Evolutionary conservation across 2,797 vertebrate species (phyloP).

Genomic region (Cephalopachus bancanus): DNA sequence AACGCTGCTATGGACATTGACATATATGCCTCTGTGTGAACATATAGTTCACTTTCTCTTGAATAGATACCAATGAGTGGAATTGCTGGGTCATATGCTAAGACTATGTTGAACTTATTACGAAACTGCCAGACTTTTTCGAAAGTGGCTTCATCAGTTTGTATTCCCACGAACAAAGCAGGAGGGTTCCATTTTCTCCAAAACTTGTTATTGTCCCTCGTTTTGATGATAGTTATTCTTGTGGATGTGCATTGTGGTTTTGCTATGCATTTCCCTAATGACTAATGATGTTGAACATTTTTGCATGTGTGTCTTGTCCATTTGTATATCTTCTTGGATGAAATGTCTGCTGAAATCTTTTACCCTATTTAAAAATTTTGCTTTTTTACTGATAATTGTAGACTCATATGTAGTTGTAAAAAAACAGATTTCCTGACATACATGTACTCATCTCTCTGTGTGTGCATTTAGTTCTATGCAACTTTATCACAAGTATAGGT

Average conservation of each 20-base stretch:
- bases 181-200: neutral
- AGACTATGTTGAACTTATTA: conserved; percentile 14
- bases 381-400: neutral
- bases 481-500: neutral
- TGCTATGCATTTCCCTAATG: conserved; percentile 16
- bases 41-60: conserved; percentile 37
- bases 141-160: neutral
- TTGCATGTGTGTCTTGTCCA: neutral
- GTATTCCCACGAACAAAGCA: neutral
- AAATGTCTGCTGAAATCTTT: conserved; percentile 7
- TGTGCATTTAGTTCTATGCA: neutral
- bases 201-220: neutral
- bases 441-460: neutral
- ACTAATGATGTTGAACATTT: neutral
- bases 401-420: neutral
- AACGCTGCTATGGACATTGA: conserved; percentile 6
- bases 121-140: conserved; percentile 2
- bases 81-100: conserved; percentile 14
- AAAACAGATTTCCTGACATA: neutral
- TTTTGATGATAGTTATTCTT: neutral
- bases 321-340: conserved; percentile 23
- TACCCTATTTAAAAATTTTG: neutral
- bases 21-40: neutral
- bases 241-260: neutral
- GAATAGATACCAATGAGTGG: neutral